These are phyloP conservation scores for Drosophila borealis DNA, from an alignment of 2,888 invertebrate genomes.

Conservation along the genomic window DNA sequence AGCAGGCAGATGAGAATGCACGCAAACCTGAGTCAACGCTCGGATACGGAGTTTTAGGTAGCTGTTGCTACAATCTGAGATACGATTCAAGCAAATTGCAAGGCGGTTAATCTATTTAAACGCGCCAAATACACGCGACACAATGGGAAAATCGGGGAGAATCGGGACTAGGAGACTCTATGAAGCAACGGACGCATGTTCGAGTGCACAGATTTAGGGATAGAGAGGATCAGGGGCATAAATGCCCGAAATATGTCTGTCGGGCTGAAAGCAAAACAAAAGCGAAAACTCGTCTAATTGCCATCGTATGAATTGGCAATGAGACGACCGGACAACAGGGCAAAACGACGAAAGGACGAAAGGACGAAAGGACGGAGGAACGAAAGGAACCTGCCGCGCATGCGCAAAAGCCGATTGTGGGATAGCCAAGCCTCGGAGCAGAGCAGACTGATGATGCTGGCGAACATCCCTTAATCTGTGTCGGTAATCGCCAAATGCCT, in stretches of 20 bases:
- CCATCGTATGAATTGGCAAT: constrained; percentile 59
- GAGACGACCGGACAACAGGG: constrained; percentile 19
- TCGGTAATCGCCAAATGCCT: constrained; percentile 82
- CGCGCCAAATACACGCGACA: constrained; percentile 82
- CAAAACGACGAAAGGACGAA: constrained; percentile 24
- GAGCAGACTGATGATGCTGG: constrained; percentile 22
- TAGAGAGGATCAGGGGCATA: constrained; percentile 72
- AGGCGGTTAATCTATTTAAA: constrained; percentile 86
- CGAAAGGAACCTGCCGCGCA: constrained; percentile 62
- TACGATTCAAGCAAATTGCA: constrained; percentile 82
- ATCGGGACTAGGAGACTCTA: constrained; percentile 12
- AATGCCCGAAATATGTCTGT: constrained; percentile 64
- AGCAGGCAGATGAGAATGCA: constrained; percentile 26
- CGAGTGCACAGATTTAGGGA: constrained; percentile 78
- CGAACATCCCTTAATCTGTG: constrained; percentile 84
- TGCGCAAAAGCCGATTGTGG: constrained; percentile 67
- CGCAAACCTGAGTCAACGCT: constrained; percentile 42
- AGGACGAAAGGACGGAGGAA: constrained; percentile 17
- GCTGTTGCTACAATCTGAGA: constrained; percentile 51
- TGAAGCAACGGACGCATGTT: constrained; percentile 42
- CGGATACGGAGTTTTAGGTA: constrained; percentile 33
- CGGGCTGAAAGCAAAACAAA: constrained; percentile 54
- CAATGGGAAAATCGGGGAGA: constrained; percentile 60
- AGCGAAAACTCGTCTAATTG: constrained; percentile 80
- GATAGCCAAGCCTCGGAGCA: constrained; percentile 9